Evolutionary conservation across 2,797 vertebrate genomes (phyloP), one percentile per base, ranked within the genome.

Genomic region (Melanotaenia boesemani): DNA sequence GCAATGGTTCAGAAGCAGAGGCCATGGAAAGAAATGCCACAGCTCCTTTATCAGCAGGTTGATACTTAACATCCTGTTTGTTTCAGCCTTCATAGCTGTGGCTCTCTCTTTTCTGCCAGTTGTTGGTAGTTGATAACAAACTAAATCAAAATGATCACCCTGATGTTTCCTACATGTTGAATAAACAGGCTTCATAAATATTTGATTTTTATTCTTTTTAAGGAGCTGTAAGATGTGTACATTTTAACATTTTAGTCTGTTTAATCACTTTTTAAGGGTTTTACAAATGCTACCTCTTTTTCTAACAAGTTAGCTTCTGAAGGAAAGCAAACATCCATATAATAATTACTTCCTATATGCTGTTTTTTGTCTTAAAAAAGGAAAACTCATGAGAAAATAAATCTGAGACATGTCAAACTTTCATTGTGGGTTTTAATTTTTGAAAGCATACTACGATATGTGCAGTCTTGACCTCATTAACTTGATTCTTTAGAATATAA

Each of bases 1-100:
- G 0, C 91, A 95, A 4, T 99, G 97, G 97, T 99, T 98, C 89
- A 94, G 88, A 88, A 87, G 80, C 81, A 94, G 16, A 46, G 97
- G 97, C 26, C 95, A 95, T 0, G 96, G 96, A 61, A 89, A 67
- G 62, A 95, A 90, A 57, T 55, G 63, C 1, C 72, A 54, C 3
- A 63, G 18, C 22, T 88, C 76, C 0, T 75, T 73, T 12, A 1
- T 84, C 1, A 54, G 36, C 56, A 82, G 60, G 32, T 75, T 94
- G 6, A 16, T 96, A 0, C 81, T 94, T 44, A 84, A 95, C 44
- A 37, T 88, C 16, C 84, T 95, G 15, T 39, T 96, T 34, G 22
- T 95, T 28, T 76, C 92, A 18, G 84, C 95, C 28, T 70, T 96
- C 56, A 74, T 87, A 8, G 85, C 91, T 1, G 81, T 92, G 37